Conservation (phyloP, 53 echinoderm and acorn worm species). For the Antedon mediterranea region DNA sequence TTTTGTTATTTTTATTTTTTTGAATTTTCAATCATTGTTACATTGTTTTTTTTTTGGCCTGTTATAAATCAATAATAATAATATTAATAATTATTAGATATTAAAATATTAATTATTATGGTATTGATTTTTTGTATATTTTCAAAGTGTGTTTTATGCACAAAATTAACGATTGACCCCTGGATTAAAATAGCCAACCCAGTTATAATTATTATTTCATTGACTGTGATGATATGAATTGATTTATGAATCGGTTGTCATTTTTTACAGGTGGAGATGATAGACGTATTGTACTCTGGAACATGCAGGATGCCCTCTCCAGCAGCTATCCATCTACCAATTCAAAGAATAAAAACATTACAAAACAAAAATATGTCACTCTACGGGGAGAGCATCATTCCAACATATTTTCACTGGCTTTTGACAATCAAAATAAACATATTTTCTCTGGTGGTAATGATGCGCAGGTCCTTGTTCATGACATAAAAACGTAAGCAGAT, state of each 20-base stretch:
- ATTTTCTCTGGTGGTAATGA: slow-evolving; percentile 91
- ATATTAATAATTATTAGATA: too few relatives aligned
- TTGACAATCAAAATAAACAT: slow-evolving; percentile 60
- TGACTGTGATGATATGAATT: too few relatives aligned
- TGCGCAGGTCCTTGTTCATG: slow-evolving; percentile 91
- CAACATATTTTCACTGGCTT: slow-evolving; percentile 85
- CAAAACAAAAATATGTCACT: slow-evolving; percentile 12
- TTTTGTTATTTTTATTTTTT: too few relatives aligned
- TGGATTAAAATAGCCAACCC: too few relatives aligned
- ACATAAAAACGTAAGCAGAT: slow-evolving; percentile 48
- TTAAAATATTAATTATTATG: too few relatives aligned
- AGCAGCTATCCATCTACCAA: neutral
- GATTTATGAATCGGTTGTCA: neutral
- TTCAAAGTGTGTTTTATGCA: too few relatives aligned
- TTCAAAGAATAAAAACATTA: slow-evolving; percentile 11
- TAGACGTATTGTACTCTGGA: slow-evolving; percentile 61
- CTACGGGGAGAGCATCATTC: slow-evolving; percentile 96
- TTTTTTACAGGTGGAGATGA: slow-evolving; percentile 77
- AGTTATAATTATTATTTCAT: too few relatives aligned
- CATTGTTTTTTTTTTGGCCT: too few relatives aligned
- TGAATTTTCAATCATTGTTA: too few relatives aligned
- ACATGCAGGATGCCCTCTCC: slow-evolving; percentile 39
- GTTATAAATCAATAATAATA: too few relatives aligned
- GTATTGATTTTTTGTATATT: too few relatives aligned
- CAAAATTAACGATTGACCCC: too few relatives aligned